Evolutionary conservation across 2,797 vertebrate genomes (phyloP), one percentile per base, ranked within the genome.

Genomic region (Amblyopsis hoosieri): DNA sequence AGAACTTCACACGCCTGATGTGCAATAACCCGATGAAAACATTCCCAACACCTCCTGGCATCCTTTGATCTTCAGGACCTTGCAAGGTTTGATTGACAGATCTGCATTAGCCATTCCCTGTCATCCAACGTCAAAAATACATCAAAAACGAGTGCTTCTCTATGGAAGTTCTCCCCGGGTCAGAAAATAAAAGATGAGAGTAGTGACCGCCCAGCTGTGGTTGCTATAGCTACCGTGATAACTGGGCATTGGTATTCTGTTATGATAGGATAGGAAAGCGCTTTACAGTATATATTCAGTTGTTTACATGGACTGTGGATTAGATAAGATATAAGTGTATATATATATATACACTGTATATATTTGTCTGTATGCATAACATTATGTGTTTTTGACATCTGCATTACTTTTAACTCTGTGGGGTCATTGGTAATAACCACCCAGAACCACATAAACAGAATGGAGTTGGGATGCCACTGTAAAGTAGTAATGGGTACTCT

Each of bases 391-490:
- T 69, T 12, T 63, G 59, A 57, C 62, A 42, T 74, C 81, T 70
- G 60, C 78, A 82, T 78, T 79, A 54, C 33, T 55, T 45, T 69
- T 29, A 62, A 74, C 56, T 57, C 65, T 45, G 23, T 23, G 23
- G 23, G 23, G 23, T 3, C 23, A 23, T 23, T 23, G 23, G 23
- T 66, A 47, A 64, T 58, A 54, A 60, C 45, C 62, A 54, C 52
- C 29, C 31, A 64, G 62, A 31, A 33, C 45, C 2, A 37, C 8
- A 52, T 50, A 71, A 67, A 71, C 64, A 59, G 33, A 60, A 64
- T 63, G 72, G 60, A 71, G 74, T 83, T 80, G 72, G 65, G 72
- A 62, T 67, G 12, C 60, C 67, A 15, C 67, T 62, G 72, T 82
- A 54, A 65, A 69, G 10, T 61, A 55, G 59, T 74, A 55, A 60